Evolutionary conservation across 2,113 vertebrate genomes (phyloP).

Genomic region (Strix uralensis): DNA sequence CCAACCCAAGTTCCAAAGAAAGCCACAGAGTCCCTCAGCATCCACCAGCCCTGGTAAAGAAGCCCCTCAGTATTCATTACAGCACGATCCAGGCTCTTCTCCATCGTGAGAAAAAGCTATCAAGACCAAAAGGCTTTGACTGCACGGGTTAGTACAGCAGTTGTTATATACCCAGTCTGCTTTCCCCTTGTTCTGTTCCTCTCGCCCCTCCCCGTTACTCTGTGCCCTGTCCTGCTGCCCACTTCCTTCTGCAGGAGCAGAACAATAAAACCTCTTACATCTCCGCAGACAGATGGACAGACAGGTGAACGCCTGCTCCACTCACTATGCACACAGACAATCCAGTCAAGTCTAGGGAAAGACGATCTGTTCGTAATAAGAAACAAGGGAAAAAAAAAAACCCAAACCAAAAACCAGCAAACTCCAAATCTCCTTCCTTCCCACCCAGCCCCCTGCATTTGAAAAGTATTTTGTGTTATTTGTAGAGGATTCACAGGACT

Average conservation of each 20-base stretch:
- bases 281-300: not conserved
- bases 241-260: not conserved
- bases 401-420: no score
- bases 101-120: not conserved
- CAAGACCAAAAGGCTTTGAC: not conserved
- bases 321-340: not conserved
- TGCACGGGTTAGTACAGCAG: not conserved
- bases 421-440: not conserved
- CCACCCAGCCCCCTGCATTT: not conserved
- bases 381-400: not conserved
- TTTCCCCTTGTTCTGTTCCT: not conserved
- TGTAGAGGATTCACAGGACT: not conserved
- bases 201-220: not conserved
- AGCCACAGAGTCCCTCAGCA: not conserved
- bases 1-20: not conserved
- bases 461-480: not conserved
- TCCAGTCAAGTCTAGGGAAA: not conserved
- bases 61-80: not conserved
- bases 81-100: not conserved
- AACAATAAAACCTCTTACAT: not conserved
- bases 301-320: not conserved
- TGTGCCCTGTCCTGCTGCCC: not conserved
- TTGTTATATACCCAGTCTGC: fast-evolving
- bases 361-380: not conserved
- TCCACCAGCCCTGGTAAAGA: not conserved